phyloP scores from a whole-genome alignment of 2,113 vertebrate species.

The Brachyhypopomus occidentalis region DNA sequence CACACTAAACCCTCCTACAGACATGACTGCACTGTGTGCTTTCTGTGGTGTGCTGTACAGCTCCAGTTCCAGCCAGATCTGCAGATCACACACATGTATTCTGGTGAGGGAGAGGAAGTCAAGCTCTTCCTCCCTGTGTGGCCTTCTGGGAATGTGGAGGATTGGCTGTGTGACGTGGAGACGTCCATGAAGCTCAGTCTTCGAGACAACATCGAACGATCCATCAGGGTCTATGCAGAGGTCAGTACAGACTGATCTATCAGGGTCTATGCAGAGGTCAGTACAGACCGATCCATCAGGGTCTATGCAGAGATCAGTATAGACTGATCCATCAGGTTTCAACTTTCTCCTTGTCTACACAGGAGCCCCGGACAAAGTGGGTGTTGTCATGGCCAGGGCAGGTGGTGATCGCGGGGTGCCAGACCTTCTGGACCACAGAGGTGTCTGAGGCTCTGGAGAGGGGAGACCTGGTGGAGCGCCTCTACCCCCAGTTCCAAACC shows the following conservation, averaged over 20 bases:
- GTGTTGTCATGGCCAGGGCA: slow-evolving; percentile 93
- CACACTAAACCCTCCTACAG: background rate
- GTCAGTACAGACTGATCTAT: slow-evolving; percentile 61
- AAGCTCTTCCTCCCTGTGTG: slow-evolving; percentile 71
- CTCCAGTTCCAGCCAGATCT: slow-evolving; percentile 87
- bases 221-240: slow-evolving; percentile 78
- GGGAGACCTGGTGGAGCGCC: slow-evolving; percentile 69
- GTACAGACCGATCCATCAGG: slow-evolving; percentile 66
- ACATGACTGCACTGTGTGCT: background rate
- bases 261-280: no score
- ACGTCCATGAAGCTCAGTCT: slow-evolving; percentile 85
- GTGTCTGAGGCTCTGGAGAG: slow-evolving; percentile 83
- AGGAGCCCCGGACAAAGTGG: slow-evolving; percentile 79
- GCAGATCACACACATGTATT: slow-evolving; percentile 92
- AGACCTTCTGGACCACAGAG: slow-evolving; percentile 89
- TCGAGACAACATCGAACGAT: slow-evolving; percentile 79
- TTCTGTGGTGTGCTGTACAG: slow-evolving; percentile 66
- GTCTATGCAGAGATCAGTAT: slow-evolving; percentile 78
- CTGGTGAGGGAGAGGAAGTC: slow-evolving; percentile 89
- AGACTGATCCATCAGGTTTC: background rate
- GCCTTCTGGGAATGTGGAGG: slow-evolving; percentile 84
- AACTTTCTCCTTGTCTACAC: background rate
- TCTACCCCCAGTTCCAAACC: slow-evolving; percentile 82
- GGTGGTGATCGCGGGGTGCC: slow-evolving; percentile 91
- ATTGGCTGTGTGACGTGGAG: slow-evolving; percentile 88